A percentile compares a stretch with the other conserved stretches of the same genome.
Conservation (phyloP, 2,797 vertebrate genomes). For the Cyclura pinguis region DNA sequence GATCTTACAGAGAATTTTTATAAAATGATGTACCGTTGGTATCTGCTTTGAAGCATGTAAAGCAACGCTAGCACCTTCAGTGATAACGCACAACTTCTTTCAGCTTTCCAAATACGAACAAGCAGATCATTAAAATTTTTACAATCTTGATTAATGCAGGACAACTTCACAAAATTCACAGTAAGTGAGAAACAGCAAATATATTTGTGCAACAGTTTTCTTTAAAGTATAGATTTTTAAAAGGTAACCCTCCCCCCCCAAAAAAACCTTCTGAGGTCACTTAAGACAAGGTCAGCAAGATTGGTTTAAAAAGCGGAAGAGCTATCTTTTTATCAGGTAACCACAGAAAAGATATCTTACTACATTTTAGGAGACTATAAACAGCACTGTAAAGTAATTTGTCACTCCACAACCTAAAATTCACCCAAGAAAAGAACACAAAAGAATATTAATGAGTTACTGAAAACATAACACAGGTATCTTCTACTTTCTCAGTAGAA, state of each 20-base stretch:
- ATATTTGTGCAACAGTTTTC: background rate
- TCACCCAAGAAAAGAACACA: background rate
- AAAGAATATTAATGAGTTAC: background rate
- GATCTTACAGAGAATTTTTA: no score
- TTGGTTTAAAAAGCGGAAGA: no score
- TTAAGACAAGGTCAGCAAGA: background rate
- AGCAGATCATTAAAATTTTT: background rate
- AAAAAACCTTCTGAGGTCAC: background rate
- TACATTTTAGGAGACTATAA: background rate
- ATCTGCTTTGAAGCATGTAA: background rate
- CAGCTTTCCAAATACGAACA: background rate
- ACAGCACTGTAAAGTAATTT: background rate
- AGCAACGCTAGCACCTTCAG: background rate
- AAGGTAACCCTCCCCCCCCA: background rate
- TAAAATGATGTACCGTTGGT: no score
- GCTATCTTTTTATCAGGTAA: background rate
- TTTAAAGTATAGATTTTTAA: background rate
- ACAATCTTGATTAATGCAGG: background rate
- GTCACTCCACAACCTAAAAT: background rate
- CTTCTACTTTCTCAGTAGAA: background rate
- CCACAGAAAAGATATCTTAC: background rate
- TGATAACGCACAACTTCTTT: conserved; percentile 4
- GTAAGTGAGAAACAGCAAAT: background rate
- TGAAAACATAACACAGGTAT: background rate
- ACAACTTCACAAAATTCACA: background rate